Evolutionary conservation across 2,113 vertebrate genomes (phyloP), one percentile per base, ranked within the genome.

Genomic region (Pollimyrus isidori): DNA sequence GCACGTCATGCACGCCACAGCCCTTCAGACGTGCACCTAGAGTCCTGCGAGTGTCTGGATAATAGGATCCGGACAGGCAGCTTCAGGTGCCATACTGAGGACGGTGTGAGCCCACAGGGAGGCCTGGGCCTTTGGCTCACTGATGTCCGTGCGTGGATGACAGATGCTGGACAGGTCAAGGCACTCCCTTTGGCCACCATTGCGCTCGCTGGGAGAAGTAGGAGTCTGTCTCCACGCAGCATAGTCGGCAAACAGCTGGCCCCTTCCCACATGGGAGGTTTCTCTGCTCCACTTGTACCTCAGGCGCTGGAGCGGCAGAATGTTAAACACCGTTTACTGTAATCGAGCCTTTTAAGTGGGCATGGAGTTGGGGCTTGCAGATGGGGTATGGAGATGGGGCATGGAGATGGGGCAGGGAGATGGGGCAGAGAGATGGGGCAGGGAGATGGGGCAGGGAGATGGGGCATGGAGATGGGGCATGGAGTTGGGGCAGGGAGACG

Each of bases 151-250:
- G 89, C 88, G 1, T 7, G 15, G 30, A 26, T 80, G 26, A 76
- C 69, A 76, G 30, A 76, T 39, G 69, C 89, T 58, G 76, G 86
- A 91, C 91, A 93, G 91, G 92, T 92, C 90, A 91, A 89, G 83
- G 87, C 88, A 88, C 82, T 92, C 88, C 91, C 93, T 92, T 93
- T 92, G 91, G 30, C 91, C 90, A 91, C n/a, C n/a, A 92, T 62
- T 21, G 23, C 2, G 56, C 56, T 62, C 56, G 3, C 23, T n/a
- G 56, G 90, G 90, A 92, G 90, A 90, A 88, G 90, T 69, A 85
- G 56, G 65, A 88, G 89, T 90, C 90, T 48, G 90, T 91, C 90
- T 92, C 88, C 65, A 80, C 11, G 58, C 80, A 17, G 69, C 85
- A 35, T 69, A 69, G 73, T 89, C 58, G 45, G 56, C 90, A 89